Evolutionary conservation across 2,888 invertebrate species (phyloP).

Genomic region (Stenodema calcarata): DNA sequence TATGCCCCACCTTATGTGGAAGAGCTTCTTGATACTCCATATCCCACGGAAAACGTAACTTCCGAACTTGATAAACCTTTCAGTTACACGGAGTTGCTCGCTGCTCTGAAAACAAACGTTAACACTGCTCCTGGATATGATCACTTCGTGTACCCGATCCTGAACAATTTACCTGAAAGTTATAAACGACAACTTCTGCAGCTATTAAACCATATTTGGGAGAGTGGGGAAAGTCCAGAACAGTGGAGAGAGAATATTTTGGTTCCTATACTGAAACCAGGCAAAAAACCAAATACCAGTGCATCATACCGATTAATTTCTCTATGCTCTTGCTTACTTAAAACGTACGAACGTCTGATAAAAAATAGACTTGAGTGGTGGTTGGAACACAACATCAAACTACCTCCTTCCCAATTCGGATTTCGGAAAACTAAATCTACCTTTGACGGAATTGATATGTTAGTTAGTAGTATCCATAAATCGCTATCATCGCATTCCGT

Average conservation of each 20-base stretch:
- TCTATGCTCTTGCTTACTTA: slow-evolving; percentile 51
- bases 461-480: slow-evolving; percentile 31
- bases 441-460: slow-evolving; percentile 45
- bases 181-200: neutral
- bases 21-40: neutral
- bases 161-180: neutral
- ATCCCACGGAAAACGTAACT: neutral
- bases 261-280: slow-evolving; percentile 53
- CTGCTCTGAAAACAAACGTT: neutral
- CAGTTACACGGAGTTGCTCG: neutral
- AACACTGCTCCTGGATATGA: neutral
- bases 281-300: neutral
- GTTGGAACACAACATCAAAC: slow-evolving; percentile 43
- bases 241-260: slow-evolving; percentile 52
- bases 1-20: neutral
- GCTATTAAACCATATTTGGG: slow-evolving; percentile 39
- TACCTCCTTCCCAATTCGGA: slow-evolving; percentile 53
- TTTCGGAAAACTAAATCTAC: slow-evolving; percentile 51
- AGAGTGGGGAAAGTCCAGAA: slow-evolving; percentile 28
- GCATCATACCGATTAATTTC: slow-evolving; percentile 54
- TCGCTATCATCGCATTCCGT: neutral
- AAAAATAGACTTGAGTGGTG: slow-evolving; percentile 53
- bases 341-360: slow-evolving; percentile 53
- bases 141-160: neutral
- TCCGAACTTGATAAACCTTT: neutral